Conservation (phyloP, 2,888 invertebrate genomes). For the Caenorhabditis plicata region DNA sequence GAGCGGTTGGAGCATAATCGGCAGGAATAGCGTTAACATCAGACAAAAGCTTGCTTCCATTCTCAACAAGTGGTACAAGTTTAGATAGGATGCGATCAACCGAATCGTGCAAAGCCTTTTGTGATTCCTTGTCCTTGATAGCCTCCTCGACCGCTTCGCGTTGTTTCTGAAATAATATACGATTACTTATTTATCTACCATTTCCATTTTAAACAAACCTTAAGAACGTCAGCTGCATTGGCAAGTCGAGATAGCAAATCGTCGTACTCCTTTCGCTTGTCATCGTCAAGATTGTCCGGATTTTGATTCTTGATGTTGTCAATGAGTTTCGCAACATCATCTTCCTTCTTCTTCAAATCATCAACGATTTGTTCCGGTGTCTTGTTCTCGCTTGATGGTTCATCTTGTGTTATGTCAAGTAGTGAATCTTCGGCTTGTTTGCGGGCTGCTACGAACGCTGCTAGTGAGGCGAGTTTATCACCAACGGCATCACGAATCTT, state of each 20-base stretch:
- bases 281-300: conserved; percentile 18
- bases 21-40: conserved; percentile 33
- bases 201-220: conserved; percentile 5
- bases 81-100: conserved; percentile 13
- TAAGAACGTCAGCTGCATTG: conserved; percentile 21
- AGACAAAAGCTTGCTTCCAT: conserved; percentile 20
- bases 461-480: conserved; percentile 40
- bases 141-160: conserved; percentile 25
- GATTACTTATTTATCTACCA: not conserved
- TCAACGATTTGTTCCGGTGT: conserved; percentile 17
- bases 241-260: conserved; percentile 30
- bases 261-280: conserved; percentile 20
- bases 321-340: conserved; percentile 9
- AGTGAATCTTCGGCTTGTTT: conserved; percentile 38
- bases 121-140: conserved; percentile 14
- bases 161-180: conserved; percentile 16
- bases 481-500: conserved; percentile 31
- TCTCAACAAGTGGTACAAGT: conserved; percentile 22
- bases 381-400: not conserved
- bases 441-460: conserved; percentile 37
- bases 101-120: conserved; percentile 17
- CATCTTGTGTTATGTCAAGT: conserved; percentile 19
- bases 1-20: conserved; percentile 21
- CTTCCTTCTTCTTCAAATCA: conserved; percentile 12
- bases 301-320: conserved; percentile 9